These are phyloP conservation scores for Gavia stellata DNA, from an alignment of 2,113 vertebrate genomes.

Conservation along the genomic window DNA sequence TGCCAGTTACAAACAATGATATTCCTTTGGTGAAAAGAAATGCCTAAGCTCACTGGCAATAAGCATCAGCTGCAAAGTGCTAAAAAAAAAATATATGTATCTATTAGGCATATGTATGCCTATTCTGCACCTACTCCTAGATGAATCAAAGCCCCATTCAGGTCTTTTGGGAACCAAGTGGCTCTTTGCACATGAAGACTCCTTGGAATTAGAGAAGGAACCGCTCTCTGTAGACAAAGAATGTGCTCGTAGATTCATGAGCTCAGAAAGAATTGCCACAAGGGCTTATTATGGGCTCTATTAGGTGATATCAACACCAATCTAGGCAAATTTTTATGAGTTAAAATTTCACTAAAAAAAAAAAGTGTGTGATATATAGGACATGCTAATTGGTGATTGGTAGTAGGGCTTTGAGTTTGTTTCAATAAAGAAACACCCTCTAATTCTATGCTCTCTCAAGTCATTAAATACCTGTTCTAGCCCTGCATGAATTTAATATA, in stretches of 20 bases:
- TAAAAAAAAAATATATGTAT: background rate
- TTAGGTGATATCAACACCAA: background rate
- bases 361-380: background rate
- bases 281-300: background rate
- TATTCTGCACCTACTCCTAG: background rate
- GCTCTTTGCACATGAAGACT: background rate
- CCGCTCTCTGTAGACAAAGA: background rate
- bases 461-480: background rate
- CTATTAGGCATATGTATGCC: background rate
- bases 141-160: background rate
- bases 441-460: background rate
- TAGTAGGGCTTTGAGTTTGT: background rate
- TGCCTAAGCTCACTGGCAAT: background rate
- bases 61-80: background rate
- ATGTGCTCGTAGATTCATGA: background rate
- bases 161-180: background rate
- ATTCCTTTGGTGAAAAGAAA: background rate
- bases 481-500: background rate
- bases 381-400: background rate
- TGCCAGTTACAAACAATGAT: background rate
- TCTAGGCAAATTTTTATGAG: background rate
- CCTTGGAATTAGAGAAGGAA: background rate
- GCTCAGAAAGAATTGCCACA: background rate
- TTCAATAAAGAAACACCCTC: background rate
- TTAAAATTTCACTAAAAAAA: background rate